phyloP scores from a whole-genome alignment of 2,888 invertebrate genomes.

The Polyploca ridens region DNA sequence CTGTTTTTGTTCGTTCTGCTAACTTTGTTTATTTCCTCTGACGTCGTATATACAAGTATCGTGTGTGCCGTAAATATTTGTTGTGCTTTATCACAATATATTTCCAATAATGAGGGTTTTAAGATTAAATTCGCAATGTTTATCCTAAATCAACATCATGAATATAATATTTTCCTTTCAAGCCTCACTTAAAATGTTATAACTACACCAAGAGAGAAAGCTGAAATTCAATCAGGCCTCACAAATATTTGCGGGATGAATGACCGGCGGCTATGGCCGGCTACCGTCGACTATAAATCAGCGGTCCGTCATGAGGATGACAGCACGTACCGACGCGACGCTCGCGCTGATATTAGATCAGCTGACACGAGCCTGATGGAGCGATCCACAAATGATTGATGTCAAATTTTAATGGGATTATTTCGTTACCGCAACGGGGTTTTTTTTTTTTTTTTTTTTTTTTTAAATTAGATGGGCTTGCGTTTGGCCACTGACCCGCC shows the following conservation, averaged over 20 bases:
- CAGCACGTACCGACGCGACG: conserved; percentile 1
- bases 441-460: not conserved
- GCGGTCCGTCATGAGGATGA: conserved; percentile 20
- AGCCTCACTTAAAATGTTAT: not conserved
- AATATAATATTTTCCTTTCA: not conserved
- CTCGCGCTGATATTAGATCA: conserved; percentile 2
- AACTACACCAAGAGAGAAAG: conserved; percentile 14
- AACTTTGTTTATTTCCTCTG: conserved; percentile 16
- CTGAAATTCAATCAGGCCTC: conserved; percentile 37
- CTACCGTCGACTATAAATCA: conserved; percentile 13
- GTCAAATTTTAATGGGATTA: conserved; percentile 12
- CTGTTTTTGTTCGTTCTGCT: conserved; percentile 10
- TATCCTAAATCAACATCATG: conserved; percentile 1
- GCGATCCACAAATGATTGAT: conserved; percentile 7
- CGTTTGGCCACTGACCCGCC: too few relatives aligned
- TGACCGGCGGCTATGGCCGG: conserved; percentile 15
- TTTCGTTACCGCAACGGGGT: not conserved
- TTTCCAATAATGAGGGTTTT: not conserved
- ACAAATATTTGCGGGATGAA: conserved; percentile 43
- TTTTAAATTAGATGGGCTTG: not conserved
- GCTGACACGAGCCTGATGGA: conserved; percentile 4
- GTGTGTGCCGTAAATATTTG: not conserved
- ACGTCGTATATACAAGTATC: not conserved
- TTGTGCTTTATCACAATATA: not conserved
- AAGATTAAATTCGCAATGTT: not conserved